Conservation (phyloP, 2,113 vertebrate genomes). For the Vanacampus margaritifer region DNA sequence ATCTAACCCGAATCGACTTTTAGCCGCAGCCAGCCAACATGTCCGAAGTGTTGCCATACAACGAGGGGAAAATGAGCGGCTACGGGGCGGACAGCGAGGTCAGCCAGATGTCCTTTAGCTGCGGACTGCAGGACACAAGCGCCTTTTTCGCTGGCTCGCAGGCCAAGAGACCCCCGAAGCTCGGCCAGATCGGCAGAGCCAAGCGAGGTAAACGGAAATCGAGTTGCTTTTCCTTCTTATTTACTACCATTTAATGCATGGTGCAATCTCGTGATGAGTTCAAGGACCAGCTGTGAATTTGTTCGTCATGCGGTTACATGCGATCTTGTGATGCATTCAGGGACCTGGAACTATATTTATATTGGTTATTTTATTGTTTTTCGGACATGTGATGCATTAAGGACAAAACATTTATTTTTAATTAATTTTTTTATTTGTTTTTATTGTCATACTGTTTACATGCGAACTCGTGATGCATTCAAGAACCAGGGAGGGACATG, state of each 20-base stretch:
- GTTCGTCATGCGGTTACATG: no score
- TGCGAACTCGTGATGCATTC: neutral
- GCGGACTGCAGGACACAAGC: conserved; percentile 96
- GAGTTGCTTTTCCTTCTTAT: neutral
- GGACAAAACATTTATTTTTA: no score
- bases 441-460: no score
- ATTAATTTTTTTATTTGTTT: no score
- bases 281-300: neutral
- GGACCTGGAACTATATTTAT: neutral
- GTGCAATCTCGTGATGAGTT: neutral
- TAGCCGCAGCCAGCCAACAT: conserved; percentile 73
- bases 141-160: conserved; percentile 91
- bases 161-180: conserved; percentile 94
- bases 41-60: conserved; percentile 96
- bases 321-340: neutral
- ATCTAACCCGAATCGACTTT: conserved; percentile 1
- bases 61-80: conserved; percentile 95
- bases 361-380: neutral
- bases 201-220: conserved; percentile 82
- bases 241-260: neutral
- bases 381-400: no score
- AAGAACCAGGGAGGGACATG: neutral
- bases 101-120: conserved; percentile 94
- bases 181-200: conserved; percentile 94
- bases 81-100: conserved; percentile 90